A percentile compares a stretch with the other conserved stretches of the same genome.
These are phyloP conservation scores for Crypturellus tataupa DNA, from an alignment of 2,797 vertebrate species.

Conservation along the genomic window DNA sequence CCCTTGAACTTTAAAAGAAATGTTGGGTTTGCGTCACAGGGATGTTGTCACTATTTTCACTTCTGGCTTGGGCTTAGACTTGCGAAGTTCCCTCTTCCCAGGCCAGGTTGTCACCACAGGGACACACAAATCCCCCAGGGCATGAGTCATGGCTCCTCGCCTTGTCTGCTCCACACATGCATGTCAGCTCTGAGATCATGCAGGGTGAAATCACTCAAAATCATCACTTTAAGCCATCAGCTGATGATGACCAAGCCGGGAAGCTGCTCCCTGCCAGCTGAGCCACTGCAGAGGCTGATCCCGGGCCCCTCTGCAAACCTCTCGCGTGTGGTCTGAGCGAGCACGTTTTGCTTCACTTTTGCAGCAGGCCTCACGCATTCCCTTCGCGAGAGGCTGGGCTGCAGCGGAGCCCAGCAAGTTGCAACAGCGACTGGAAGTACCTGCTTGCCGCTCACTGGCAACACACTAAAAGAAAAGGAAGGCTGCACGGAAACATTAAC, in stretches of 20 bases:
- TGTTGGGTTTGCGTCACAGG: background rate
- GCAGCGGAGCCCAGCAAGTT: background rate
- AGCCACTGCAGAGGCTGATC: background rate
- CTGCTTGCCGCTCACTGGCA: rapidly evolving
- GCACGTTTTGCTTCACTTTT: background rate
- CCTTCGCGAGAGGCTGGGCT: background rate
- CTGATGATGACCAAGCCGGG: background rate
- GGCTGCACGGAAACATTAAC: background rate
- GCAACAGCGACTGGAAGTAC: rapidly evolving
- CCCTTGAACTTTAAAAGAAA: background rate
- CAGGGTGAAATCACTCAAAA: background rate
- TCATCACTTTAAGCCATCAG: background rate
- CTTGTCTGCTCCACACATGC: background rate
- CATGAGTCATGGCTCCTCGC: conserved; percentile 8
- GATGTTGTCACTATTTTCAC: background rate
- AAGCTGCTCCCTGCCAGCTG: background rate
- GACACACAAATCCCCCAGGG: background rate
- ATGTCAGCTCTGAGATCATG: background rate
- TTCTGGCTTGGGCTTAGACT: background rate
- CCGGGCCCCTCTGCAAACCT: background rate
- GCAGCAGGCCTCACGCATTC: background rate
- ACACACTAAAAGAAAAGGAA: background rate
- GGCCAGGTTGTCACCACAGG: background rate
- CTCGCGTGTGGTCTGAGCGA: background rate
- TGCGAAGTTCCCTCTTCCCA: background rate